Evolutionary conservation across 2,888 invertebrate genomes (phyloP).

Genomic region (Dryobotodes eremita): DNA sequence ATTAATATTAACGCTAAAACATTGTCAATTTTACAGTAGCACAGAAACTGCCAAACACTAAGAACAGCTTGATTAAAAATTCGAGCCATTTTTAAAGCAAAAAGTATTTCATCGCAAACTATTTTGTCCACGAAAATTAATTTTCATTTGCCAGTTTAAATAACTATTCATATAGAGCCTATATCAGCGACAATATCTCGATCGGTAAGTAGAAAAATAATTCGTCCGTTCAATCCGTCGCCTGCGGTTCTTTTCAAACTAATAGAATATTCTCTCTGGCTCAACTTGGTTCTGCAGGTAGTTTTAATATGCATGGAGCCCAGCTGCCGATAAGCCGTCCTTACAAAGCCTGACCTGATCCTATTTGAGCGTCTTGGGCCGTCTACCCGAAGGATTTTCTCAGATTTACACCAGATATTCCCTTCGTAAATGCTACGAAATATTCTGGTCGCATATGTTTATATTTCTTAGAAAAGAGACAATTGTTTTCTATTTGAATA

Average conservation of each 20-base stretch:
- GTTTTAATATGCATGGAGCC: conserved; percentile 86
- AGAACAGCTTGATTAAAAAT: conserved; percentile 16
- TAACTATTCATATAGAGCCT: not conserved
- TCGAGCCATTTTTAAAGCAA: not conserved
- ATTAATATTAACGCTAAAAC: not conserved
- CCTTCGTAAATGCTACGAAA: conserved; percentile 62
- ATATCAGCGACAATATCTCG: not conserved
- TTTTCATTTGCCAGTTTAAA: not conserved
- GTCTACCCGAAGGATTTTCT: conserved; percentile 72
- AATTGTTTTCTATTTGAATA: conserved; percentile 21
- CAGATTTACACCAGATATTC: conserved; percentile 77
- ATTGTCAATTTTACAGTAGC: conserved; percentile 2
- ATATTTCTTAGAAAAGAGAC: conserved; percentile 12
- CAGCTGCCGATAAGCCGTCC: conserved; percentile 82
- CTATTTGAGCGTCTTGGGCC: conserved; percentile 81
- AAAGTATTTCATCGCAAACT: not conserved
- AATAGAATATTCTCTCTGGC: conserved; percentile 81
- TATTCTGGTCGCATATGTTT: conserved; percentile 42
- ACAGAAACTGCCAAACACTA: not conserved
- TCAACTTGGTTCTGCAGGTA: conserved; percentile 73
- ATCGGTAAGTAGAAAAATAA: not conserved
- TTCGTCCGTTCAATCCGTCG: conserved; percentile 2
- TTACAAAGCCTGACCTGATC: conserved; percentile 84
- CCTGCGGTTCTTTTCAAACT: conserved; percentile 63
- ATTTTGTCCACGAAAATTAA: not conserved